Conservation (phyloP, 1,140 invertebrate species). For the Bombus confusus region DNA sequence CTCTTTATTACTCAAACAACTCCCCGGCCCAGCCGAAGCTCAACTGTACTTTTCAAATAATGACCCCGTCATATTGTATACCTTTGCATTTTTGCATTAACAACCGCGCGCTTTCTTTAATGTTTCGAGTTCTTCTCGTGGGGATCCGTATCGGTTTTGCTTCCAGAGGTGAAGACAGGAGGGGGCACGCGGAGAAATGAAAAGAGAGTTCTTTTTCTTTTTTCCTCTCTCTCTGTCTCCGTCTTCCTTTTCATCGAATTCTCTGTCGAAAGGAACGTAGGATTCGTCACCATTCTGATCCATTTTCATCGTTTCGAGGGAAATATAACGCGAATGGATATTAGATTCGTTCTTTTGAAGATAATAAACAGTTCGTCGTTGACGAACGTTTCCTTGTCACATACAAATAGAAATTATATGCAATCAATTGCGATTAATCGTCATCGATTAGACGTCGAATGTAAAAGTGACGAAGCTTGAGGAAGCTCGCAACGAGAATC, state of each 20-base stretch:
- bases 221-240: neutral
- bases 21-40: conserved; percentile 62
- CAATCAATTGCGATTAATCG: no score
- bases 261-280: neutral
- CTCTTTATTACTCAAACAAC: conserved; percentile 75
- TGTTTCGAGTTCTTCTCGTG: conserved; percentile 60
- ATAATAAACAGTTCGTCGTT: neutral
- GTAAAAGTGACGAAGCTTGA: no score
- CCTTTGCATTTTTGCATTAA: conserved; percentile 79
- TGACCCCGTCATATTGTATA: conserved; percentile 79
- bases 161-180: conserved; percentile 32
- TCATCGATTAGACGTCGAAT: no score
- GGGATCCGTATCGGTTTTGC: conserved; percentile 34
- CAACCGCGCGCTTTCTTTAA: conserved; percentile 69
- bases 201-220: neutral
- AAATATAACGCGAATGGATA: neutral
- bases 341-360: neutral
- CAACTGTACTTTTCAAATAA: conserved; percentile 79
- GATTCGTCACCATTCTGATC: neutral
- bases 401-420: no score
- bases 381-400: no score
- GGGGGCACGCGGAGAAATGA: neutral
- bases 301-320: neutral
- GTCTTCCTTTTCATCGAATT: neutral
- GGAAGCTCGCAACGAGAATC: neutral